Evolutionary conservation across 2,797 vertebrate genomes (phyloP).

Genomic region (Merluccius polli): DNA sequence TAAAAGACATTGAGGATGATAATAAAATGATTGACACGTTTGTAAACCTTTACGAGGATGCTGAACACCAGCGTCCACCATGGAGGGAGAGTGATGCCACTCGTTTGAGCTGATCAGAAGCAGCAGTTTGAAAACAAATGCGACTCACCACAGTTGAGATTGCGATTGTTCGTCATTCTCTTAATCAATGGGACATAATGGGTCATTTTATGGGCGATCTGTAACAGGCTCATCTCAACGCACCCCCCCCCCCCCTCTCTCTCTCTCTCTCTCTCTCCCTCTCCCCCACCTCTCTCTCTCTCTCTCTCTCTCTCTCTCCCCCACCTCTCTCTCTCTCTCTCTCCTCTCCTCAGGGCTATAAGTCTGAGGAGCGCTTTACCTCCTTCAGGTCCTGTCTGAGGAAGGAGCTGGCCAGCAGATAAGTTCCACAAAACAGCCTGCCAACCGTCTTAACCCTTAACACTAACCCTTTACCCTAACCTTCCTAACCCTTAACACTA

Average conservation of each 20-base stretch:
- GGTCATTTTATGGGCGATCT: neutral
- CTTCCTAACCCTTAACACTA: too few relatives aligned
- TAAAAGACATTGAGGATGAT: neutral
- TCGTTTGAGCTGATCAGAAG: too few relatives aligned
- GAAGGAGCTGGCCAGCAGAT: conserved; percentile 89
- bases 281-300: neutral
- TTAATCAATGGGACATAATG: neutral
- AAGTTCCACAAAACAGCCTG: conserved; percentile 51
- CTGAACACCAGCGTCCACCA: neutral
- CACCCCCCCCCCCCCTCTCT: neutral
- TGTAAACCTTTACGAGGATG: neutral
- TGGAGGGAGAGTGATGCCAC: too few relatives aligned
- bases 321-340: conserved; percentile 20
- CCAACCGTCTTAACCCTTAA: neutral
- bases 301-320: conserved; percentile 12
- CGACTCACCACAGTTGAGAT: too few relatives aligned
- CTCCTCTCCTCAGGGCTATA: conserved; percentile 83
- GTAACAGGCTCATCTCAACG: too few relatives aligned
- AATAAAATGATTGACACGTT: neutral
- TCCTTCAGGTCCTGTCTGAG: conserved; percentile 96
- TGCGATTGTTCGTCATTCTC: neutral
- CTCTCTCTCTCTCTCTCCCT: neutral
- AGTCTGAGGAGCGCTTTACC: conserved; percentile 84
- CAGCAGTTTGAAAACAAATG: too few relatives aligned
- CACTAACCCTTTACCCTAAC: neutral